phyloP scores from a whole-genome alignment of 1,140 invertebrate species.

The Psix sp. region DNA sequence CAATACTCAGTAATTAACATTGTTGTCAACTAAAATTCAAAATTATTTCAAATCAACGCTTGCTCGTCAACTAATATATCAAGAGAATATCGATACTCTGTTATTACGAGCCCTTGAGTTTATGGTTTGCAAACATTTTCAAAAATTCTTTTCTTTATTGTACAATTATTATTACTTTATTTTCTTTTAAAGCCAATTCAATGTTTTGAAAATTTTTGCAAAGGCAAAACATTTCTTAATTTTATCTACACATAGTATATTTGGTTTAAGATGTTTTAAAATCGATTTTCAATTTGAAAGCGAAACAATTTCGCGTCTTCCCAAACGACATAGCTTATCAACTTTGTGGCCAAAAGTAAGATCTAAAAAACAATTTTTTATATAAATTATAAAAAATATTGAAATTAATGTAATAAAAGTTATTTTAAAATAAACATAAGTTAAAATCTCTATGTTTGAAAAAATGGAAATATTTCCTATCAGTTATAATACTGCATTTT shows the following conservation, averaged over 20 bases:
- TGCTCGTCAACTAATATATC: no score
- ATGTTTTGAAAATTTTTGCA: conserved; percentile 37
- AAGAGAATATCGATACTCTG: no score
- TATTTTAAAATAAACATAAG: not conserved
- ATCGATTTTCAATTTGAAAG: conserved; percentile 3
- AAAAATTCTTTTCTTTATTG: conserved; percentile 13
- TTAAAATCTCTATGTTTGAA: no score
- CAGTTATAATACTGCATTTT: no score
- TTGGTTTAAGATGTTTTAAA: conserved; percentile 27
- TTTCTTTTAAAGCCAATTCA: no score
- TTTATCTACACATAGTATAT: conserved; percentile 40
- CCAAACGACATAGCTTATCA: conserved; percentile 44
- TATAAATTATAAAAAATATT: no score
- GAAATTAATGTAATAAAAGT: no score
- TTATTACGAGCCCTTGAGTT: no score
- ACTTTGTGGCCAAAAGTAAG: conserved; percentile 18
- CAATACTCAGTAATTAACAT: no score
- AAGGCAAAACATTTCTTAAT: conserved; percentile 24
- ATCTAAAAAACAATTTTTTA: not conserved
- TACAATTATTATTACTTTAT: not conserved
- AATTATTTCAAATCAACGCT: no score
- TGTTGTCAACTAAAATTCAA: no score
- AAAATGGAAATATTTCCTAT: no score
- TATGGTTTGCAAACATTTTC: conserved; percentile 43
- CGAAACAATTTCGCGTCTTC: conserved; percentile 20